phyloP scores from a whole-genome alignment of 2,888 invertebrate genomes.

The Dynastes hyllus region DNA sequence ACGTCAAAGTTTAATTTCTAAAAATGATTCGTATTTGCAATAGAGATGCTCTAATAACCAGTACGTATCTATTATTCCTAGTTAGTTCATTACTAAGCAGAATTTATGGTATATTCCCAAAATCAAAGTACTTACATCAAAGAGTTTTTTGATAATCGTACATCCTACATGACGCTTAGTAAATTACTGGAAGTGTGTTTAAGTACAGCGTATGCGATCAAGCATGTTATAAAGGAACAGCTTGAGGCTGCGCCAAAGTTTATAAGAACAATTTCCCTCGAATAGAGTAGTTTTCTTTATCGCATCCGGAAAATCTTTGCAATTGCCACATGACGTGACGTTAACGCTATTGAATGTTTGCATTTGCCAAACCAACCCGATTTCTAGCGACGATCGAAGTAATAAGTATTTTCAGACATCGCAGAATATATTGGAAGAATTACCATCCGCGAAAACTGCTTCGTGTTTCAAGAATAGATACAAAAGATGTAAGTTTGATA shows the following conservation, averaged over 20 bases:
- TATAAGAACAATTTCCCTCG: not conserved
- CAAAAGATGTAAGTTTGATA: not conserved
- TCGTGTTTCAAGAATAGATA: not conserved
- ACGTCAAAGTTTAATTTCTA: no score
- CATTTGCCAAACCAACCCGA: not conserved
- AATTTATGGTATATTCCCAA: no score
- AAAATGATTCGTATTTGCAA: no score
- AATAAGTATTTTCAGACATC: not conserved
- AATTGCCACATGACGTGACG: not conserved
- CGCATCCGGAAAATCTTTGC: constrained; percentile 1
- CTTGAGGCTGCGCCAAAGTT: not conserved
- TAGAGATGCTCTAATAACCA: no score
- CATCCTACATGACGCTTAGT: no score
- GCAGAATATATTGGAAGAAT: not conserved
- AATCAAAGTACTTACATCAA: no score
- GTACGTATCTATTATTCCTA: no score
- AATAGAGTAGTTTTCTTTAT: not conserved
- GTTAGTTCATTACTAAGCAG: no score
- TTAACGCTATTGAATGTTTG: not conserved
- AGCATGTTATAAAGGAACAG: not conserved
- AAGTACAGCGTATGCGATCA: not conserved
- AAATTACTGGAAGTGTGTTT: no score
- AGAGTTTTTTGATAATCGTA: no score
- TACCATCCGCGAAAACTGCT: not conserved
- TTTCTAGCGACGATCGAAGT: not conserved